Conservation (phyloP, 2,113 vertebrate species). For the Suricata suricatta region DNA sequence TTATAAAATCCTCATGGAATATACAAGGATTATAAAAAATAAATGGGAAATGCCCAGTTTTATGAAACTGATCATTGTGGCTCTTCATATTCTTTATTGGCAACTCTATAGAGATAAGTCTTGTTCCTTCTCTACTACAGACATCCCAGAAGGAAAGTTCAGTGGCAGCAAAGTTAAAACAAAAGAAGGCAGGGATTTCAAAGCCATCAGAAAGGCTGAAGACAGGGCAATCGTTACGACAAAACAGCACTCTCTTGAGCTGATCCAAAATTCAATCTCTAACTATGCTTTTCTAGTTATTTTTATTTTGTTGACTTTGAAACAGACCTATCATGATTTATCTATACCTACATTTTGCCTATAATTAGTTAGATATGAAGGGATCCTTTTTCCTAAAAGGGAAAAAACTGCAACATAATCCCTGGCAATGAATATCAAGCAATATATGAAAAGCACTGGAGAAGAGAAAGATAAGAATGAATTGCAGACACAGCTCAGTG, state of each 20-base stretch:
- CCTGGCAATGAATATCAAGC: not conserved
- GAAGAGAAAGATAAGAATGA: not conserved
- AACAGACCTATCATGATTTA: not conserved
- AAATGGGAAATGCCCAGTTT: not conserved
- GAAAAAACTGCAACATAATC: not conserved
- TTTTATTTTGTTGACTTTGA: not conserved
- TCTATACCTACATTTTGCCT: not conserved
- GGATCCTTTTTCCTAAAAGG: not conserved
- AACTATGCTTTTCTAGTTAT: not conserved
- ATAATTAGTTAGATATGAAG: not conserved
- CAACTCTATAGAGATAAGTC: not conserved
- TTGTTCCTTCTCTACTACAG: not conserved
- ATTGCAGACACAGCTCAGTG: not conserved
- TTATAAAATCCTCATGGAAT: not conserved
- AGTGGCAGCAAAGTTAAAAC: not conserved
- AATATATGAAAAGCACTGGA: not conserved
- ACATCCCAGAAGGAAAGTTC: not conserved
- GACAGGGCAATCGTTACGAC: accelerated
- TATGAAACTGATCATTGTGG: not conserved
- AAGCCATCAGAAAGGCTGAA: not conserved
- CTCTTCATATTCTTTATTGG: not conserved
- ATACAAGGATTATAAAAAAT: not conserved
- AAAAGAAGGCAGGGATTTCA: not conserved
- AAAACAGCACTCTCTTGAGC: not conserved
- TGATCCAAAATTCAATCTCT: not conserved